Evolutionary conservation across 92 coral and sea anemone genomes (phyloP).

Genomic region (Siderastrea siderea): DNA sequence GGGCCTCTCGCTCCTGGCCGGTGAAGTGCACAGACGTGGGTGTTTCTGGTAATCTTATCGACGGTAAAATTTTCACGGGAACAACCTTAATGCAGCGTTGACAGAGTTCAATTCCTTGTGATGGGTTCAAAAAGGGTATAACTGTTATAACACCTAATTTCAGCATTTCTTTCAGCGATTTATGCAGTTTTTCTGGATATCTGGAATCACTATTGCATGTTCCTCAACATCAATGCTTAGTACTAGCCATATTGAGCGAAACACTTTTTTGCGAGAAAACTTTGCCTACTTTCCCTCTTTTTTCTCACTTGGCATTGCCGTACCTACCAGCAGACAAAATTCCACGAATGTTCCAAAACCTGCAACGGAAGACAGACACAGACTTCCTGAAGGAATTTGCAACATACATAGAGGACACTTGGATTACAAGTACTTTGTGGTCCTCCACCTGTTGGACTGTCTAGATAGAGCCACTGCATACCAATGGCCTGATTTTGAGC

Average conservation of each 20-base stretch:
- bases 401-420: slow-evolving; percentile 39
- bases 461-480: slow-evolving; percentile 36
- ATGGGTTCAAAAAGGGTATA: slow-evolving; percentile 71
- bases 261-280: background rate
- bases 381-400: slow-evolving; percentile 23
- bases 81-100: slow-evolving; percentile 73
- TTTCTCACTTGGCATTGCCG: slow-evolving; percentile 71
- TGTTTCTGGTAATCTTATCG: slow-evolving; percentile 68
- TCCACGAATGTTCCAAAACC: slow-evolving; percentile 19
- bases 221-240: slow-evolving; percentile 69
- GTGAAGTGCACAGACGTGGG: slow-evolving; percentile 72
- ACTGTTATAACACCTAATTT: slow-evolving; percentile 34
- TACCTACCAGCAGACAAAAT: slow-evolving; percentile 63
- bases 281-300: slow-evolving; percentile 1
- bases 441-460: slow-evolving; percentile 65
- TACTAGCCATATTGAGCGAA: slow-evolving; percentile 44
- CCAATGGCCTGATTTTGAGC: too few relatives aligned
- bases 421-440: slow-evolving; percentile 14
- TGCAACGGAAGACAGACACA: slow-evolving; percentile 22
- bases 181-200: slow-evolving; percentile 64
- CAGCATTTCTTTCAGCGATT: slow-evolving; percentile 55
- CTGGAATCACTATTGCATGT: slow-evolving; percentile 60
- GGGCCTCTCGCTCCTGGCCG: slow-evolving; percentile 76
- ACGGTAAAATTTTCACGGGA: slow-evolving; percentile 65
- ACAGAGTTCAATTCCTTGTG: slow-evolving; percentile 55